These are phyloP conservation scores for Lytechinus variegatus DNA, from an alignment of 35 echinoderm and acorn worm species.

Conservation along the genomic window DNA sequence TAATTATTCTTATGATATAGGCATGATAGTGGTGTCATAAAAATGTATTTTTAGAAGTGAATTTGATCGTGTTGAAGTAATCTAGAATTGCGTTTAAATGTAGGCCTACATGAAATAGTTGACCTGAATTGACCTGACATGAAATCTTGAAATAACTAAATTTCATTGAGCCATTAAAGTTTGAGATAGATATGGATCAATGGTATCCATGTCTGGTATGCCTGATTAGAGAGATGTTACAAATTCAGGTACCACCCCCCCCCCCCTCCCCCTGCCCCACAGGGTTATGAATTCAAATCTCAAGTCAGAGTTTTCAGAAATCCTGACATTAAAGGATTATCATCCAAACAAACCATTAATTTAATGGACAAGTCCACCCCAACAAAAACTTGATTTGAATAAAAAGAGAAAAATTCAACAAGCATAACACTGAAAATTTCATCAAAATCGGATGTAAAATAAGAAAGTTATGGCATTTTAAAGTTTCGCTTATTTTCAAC, in stretches of 20 bases:
- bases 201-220: conserved; percentile 15
- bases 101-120: background rate
- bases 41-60: background rate
- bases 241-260: background rate
- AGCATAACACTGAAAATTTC: no score
- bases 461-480: no score
- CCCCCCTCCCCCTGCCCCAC: background rate
- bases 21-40: background rate
- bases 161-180: conserved; percentile 7
- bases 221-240: background rate
- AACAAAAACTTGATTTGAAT: no score
- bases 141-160: conserved; percentile 3
- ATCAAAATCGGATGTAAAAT: no score
- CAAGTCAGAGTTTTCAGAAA: no score
- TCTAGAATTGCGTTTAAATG: background rate
- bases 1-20: background rate
- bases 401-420: no score
- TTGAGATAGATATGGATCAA: background rate
- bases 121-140: background rate
- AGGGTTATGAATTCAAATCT: no score
- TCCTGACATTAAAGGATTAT: no score
- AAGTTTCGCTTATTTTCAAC: no score
- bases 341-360: no score
- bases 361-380: no score
- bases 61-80: background rate